Conservation (phyloP, 2,888 invertebrate genomes). For the Drepana falcataria region DNA sequence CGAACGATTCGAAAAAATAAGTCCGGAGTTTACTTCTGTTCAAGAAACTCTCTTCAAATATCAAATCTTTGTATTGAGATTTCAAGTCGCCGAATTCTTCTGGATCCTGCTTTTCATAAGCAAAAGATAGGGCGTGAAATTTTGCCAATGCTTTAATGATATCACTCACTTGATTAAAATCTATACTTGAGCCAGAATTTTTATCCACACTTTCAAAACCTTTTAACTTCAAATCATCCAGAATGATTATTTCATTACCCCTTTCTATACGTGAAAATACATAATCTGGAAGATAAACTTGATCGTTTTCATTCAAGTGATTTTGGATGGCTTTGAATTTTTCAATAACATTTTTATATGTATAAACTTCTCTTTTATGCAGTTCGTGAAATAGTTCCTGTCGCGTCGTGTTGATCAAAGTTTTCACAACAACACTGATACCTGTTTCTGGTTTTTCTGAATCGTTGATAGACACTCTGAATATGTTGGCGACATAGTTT, state of each 20-base stretch:
- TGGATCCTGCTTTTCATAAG: slow-evolving; percentile 34
- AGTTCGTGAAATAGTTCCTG: slow-evolving; percentile 58
- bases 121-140: slow-evolving; percentile 57
- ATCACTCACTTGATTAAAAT: slow-evolving; percentile 34
- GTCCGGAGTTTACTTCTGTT: slow-evolving; percentile 51
- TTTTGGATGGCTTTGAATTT: slow-evolving; percentile 44
- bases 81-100: slow-evolving; percentile 30
- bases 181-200: slow-evolving; percentile 36
- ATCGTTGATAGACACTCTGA: slow-evolving; percentile 51
- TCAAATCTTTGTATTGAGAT: slow-evolving; percentile 44
- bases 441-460: slow-evolving; percentile 28
- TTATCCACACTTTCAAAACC: slow-evolving; percentile 47
- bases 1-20: slow-evolving; percentile 56
- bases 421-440: slow-evolving; percentile 57
- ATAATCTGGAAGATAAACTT: slow-evolving; percentile 45
- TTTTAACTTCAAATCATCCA: slow-evolving; percentile 49
- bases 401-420: slow-evolving; percentile 54
- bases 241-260: slow-evolving; percentile 53
- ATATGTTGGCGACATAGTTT: slow-evolving; percentile 59
- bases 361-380: slow-evolving; percentile 56
- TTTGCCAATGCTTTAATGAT: slow-evolving; percentile 55
- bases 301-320: slow-evolving; percentile 26
- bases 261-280: slow-evolving; percentile 38
- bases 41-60: slow-evolving; percentile 52
- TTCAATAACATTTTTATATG: slow-evolving; percentile 45